Conservation (phyloP, 2,113 vertebrate species). For the Recurvirostra avosetta region DNA sequence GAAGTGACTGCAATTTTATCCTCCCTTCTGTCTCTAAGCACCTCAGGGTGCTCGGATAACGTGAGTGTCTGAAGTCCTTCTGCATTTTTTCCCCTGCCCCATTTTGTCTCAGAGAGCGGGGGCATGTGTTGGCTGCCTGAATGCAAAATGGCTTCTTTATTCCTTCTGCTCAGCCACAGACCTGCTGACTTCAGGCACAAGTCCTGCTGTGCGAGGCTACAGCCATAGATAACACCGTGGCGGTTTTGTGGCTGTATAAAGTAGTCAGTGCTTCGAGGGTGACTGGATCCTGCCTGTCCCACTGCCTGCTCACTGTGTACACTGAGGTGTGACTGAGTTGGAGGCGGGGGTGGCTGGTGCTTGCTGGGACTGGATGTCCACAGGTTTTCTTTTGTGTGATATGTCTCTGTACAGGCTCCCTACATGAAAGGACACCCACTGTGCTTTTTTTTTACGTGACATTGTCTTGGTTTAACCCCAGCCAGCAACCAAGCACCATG, state of each 20-base stretch:
- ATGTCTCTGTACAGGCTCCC: rapidly evolving
- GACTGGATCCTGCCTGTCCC: background rate
- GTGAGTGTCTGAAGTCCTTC: background rate
- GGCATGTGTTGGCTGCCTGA: background rate
- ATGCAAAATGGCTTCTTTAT: background rate
- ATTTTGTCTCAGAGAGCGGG: background rate
- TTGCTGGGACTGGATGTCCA: background rate
- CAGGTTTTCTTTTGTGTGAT: background rate
- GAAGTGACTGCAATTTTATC: background rate
- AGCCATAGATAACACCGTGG: background rate
- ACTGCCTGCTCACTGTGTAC: background rate
- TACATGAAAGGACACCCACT: background rate
- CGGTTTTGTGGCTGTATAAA: background rate
- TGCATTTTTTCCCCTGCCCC: rapidly evolving
- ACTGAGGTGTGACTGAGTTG: background rate
- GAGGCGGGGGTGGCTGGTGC: background rate
- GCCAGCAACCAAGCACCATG: background rate
- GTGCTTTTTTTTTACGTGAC: background rate
- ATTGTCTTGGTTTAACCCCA: background rate
- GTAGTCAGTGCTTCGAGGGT: background rate
- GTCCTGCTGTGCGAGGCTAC: background rate
- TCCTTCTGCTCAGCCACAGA: background rate
- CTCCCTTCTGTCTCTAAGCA: background rate
- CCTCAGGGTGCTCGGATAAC: background rate
- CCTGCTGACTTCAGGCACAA: background rate